Base-by-base conservation (phyloP, 2,113 vertebrate genomes). In the Gallinago jamesoni region DNA sequence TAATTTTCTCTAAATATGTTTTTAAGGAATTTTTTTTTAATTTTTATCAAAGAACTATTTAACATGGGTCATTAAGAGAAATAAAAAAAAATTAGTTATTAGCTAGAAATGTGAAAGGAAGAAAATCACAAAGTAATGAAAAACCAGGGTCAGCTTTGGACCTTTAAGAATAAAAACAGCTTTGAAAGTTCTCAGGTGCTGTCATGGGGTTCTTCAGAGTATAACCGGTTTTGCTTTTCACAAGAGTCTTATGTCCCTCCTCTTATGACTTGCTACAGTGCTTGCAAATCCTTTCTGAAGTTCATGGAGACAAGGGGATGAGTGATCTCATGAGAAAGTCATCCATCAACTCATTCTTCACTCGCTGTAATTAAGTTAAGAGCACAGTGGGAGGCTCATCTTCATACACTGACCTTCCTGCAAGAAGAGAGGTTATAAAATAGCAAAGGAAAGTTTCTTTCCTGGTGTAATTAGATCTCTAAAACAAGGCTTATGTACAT, bases 321-420 rank as follows among this genome's bases (percentile, higher is more conserved):
- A 93, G 50, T 69, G 87, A 89, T 96, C 77, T 91, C 19, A 4
- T 53, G 35, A 84, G 91, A 90, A 70, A 70, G 87, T 96, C 50
- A 7, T 96, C 69, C 87, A 82, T 97, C 94, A 96, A 56, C 39
- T 96, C 55, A 12, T 47, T 93, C 69, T 33, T 96, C 69, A 16
- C 60, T 82, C 62, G 73, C 80, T 82, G 48, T 93, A 95, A 93
- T 97, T 95, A 93, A 90, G 81, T 82, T 85, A 64, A 62, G 70
- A 87, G 89, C 91, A 70, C 87, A 94, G 91, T 53, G 41, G 84
- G 93, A 94, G 67, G 74, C 81, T 96, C 89, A 84, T 94, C 82
- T 96, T 94, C 82, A 87, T 85, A 43, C 31, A 14, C 10, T 74
- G 93, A 87, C 91, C 95, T 96, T 97, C 76, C 55, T 90, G 55